Evolutionary conservation across 2,113 vertebrate genomes (phyloP), one percentile per base, ranked within the genome.

Genomic region (Lasiurus borealis): DNA sequence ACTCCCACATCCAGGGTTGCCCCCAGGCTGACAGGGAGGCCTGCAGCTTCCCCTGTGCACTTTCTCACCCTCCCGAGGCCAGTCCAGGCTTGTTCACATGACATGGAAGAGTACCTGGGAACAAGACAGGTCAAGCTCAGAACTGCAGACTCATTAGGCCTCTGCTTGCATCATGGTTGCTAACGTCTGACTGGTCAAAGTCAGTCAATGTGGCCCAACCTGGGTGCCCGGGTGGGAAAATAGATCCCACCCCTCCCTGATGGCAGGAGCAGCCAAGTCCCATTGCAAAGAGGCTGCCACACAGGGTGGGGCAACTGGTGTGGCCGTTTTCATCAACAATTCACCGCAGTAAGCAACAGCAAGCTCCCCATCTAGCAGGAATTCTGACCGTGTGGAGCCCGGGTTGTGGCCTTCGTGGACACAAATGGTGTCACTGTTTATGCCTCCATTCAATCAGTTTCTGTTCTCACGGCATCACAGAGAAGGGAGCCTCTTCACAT

Each of bases 311-410:
- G 31, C 40, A 21, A 15, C 62, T 34, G 3, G 19, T 5, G 36
- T 27, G 31, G 59, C 75, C 0, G 0, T 29, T 73, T 62, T 71
- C n/a, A 12, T 34, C 21, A 69, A 29, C 11, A 18, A 0, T 29
- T 29, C 27, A 14, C 29, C 7, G 1, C 48, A 11, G 9, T 29
- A 3, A 59, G 78, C 40, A 85, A 27, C 3, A 25, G 3, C 6
- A 18, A 15, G n/a, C 77, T 54, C 52, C 27, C 4, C 36, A 4
- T 1, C n/a, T 9, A 29, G 69, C 52, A 34, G 54, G 50, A 48
- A 29, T 29, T 48, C 46, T 62, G 57, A 23, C 4, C 29, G 0
- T 6, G 13, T 11, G 11, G 5, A 11, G 52, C 46, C 62, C 0
- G 4, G 34, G 11, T 9, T 6, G n/a, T 72, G 25, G 48, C 84